phyloP scores from a whole-genome alignment of 2,888 invertebrate genomes.

The Eugnorisma glareosa region DNA sequence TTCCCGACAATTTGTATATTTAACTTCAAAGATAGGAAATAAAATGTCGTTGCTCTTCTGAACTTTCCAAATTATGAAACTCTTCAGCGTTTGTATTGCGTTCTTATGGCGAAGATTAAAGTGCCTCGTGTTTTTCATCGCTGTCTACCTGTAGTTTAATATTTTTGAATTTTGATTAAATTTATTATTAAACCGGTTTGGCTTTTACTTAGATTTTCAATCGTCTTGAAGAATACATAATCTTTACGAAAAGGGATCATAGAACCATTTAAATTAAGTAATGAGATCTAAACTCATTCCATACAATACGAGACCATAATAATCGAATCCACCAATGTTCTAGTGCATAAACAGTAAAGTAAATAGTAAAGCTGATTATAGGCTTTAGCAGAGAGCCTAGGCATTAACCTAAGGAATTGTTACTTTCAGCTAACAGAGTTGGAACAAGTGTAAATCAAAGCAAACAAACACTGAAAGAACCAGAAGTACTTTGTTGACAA shows the following conservation, averaged over 20 bases:
- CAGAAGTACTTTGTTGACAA: slow-evolving; percentile 45
- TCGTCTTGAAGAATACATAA: neutral
- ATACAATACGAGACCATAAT: neutral
- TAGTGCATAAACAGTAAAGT: slow-evolving; percentile 1
- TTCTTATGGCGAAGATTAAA: slow-evolving; percentile 51
- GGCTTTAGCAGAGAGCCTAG: neutral
- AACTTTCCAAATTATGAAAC: slow-evolving; percentile 67
- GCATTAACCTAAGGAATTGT: neutral
- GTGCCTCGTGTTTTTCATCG: slow-evolving; percentile 34
- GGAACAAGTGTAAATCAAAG: slow-evolving; percentile 17
- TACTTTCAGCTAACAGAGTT: neutral
- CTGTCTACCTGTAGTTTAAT: slow-evolving; percentile 13
- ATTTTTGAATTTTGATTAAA: slow-evolving; percentile 18
- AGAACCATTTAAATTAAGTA: neutral
- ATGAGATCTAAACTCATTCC: neutral
- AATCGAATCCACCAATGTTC: neutral
- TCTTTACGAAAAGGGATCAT: neutral
- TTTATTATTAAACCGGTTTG: slow-evolving; percentile 2
- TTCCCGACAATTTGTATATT: slow-evolving; percentile 60
- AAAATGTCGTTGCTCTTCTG: slow-evolving; percentile 69
- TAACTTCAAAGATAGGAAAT: slow-evolving; percentile 65
- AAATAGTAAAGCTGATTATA: slow-evolving; percentile 22
- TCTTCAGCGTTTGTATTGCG: slow-evolving; percentile 49
- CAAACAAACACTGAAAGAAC: slow-evolving; percentile 10
- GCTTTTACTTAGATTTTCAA: neutral